Evolutionary conservation across 2,113 vertebrate species (phyloP), one percentile per base, ranked within the genome.

Genomic region (Axis porcinus): DNA sequence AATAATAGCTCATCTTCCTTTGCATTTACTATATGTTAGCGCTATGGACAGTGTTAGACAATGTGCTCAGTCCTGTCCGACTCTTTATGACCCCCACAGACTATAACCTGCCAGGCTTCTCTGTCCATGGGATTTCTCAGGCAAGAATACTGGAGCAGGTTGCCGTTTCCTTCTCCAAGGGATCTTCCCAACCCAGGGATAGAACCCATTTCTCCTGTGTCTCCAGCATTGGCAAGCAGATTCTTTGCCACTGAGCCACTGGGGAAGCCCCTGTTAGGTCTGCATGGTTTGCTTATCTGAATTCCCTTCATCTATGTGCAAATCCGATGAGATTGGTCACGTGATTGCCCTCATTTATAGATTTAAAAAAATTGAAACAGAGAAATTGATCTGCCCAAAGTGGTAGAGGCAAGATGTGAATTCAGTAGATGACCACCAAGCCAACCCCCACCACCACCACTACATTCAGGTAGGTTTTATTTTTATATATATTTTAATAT

Each of bases 401-500:
- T 5, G 27, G 23, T 9, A 70, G 28, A 36, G 21, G 23, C 16
- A 33, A 55, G 33, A 2, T 47, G 6, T 45, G 16, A 57, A 82
- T 58, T 54, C 25, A n/a, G 28, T 16, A 47, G 27, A 43, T 40
- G 28, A 12, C 3, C 8, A 0, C 15, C 25, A 45, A 54, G 21
- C 4, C 2, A 3, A n/a, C 10, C 2, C 5, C 33, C 25, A 15
- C 30, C 7, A 9, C 19, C 7, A 60, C 13, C 4, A 67, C 9
- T 3, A 6, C 28, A 27, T 52, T n/a, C 0, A 7, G 16, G n/a
- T 21, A 76, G 47, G 70, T 27, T 27, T 74, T 43, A 74, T 25
- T 74, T 74, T 3, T 27, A n/a, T 7, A 27, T 27, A 25, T 27
- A 40, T 74, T 14, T 43, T 43, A 74, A 74, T 74, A 43, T 74